Conservation (phyloP, 2,888 invertebrate species). For the Synanthedon andrenaeformis region DNA sequence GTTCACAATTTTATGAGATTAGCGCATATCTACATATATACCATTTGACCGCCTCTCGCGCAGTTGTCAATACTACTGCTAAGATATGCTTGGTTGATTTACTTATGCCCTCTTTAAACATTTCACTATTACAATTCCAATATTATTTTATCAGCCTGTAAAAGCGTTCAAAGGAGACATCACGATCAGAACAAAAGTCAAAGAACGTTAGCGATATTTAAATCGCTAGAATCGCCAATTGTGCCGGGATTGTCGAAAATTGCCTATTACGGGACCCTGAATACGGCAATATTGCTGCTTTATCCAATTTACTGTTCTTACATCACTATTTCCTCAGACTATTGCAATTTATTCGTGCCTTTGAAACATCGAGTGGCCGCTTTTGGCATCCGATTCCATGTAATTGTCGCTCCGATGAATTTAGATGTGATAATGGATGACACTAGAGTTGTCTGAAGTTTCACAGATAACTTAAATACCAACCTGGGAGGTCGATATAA, state of each 20-base stretch:
- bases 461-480: too few relatives aligned
- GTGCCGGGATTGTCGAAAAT: conserved; percentile 55
- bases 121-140: too few relatives aligned
- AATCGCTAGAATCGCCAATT: conserved; percentile 40
- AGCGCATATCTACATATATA: too few relatives aligned
- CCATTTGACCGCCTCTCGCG: too few relatives aligned
- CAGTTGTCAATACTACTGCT: too few relatives aligned
- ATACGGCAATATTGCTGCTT: conserved; percentile 55
- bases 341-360: conserved; percentile 27
- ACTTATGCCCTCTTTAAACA: too few relatives aligned
- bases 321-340: conserved; percentile 47
- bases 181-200: not conserved
- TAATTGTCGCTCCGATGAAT: not conserved
- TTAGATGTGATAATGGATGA: not conserved
- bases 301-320: conserved; percentile 58
- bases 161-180: too few relatives aligned
- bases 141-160: too few relatives aligned
- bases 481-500: too few relatives aligned
- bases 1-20: too few relatives aligned
- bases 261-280: conserved; percentile 57
- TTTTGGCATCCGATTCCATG: conserved; percentile 4
- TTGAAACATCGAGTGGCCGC: conserved; percentile 1
- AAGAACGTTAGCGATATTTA: conserved; percentile 39
- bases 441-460: too few relatives aligned
- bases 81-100: too few relatives aligned